These are phyloP conservation scores for Archaeoteleia sp. DNA, from an alignment of 2,888 invertebrate species.

Conservation along the genomic window DNA sequence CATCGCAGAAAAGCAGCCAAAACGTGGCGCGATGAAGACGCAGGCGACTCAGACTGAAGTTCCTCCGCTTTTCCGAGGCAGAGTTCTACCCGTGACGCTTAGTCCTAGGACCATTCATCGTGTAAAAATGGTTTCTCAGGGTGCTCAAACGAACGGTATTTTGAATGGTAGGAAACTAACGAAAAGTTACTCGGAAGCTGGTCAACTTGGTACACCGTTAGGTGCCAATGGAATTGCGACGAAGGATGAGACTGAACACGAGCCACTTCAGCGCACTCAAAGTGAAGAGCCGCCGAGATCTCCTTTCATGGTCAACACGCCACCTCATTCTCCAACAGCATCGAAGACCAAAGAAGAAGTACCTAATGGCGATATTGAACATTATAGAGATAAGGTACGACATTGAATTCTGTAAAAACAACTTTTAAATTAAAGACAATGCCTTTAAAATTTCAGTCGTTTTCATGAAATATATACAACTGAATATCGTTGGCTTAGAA, in stretches of 20 bases:
- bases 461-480: too few relatives aligned
- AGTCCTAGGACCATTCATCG: slow-evolving; percentile 90
- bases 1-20: slow-evolving; percentile 76
- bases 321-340: slow-evolving; percentile 63
- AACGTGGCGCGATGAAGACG: slow-evolving; percentile 91
- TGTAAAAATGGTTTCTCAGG: slow-evolving; percentile 92
- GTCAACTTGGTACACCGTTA: slow-evolving; percentile 73
- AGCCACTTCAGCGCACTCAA: slow-evolving; percentile 87
- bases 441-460: too few relatives aligned
- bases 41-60: slow-evolving; percentile 94
- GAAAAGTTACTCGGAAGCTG: slow-evolving; percentile 89
- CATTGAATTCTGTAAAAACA: too few relatives aligned
- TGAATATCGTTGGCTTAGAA: too few relatives aligned
- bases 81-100: slow-evolving; percentile 77
- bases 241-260: slow-evolving; percentile 78
- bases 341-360: slow-evolving; percentile 51
- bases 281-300: slow-evolving; percentile 89
- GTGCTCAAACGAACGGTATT: slow-evolving; percentile 91
- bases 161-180: slow-evolving; percentile 85
- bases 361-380: slow-evolving; percentile 64
- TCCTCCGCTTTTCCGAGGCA: slow-evolving; percentile 77
- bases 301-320: slow-evolving; percentile 80
- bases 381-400: slow-evolving; percentile 37
- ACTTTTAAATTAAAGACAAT: too few relatives aligned
- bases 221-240: slow-evolving; percentile 60